Evolutionary conservation across 2,797 vertebrate genomes (phyloP).

Genomic region (Pelodytes ibericus): DNA sequence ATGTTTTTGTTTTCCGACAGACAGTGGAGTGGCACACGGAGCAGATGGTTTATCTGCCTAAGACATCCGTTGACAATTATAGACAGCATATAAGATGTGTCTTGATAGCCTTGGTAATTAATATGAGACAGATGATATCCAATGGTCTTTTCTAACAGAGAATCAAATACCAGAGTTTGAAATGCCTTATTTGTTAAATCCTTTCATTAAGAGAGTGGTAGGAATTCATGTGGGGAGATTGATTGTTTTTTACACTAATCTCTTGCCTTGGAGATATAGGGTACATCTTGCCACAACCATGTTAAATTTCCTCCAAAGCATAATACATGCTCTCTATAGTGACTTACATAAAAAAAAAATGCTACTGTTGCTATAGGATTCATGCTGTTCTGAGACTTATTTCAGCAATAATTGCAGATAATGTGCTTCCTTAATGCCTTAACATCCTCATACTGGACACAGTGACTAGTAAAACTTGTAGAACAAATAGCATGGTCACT

Average conservation of each 20-base stretch:
- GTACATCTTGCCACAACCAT: background rate
- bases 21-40: constrained; percentile 1
- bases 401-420: too few species aligned
- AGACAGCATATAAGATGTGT: constrained; percentile 17
- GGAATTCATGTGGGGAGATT: background rate
- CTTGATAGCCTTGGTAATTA: constrained; percentile 21
- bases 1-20: constrained; percentile 16
- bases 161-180: background rate
- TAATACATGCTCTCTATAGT: background rate
- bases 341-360: too few species aligned
- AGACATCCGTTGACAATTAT: constrained; percentile 27
- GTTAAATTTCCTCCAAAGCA: background rate
- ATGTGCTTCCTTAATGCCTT: too few species aligned
- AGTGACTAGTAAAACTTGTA: too few species aligned
- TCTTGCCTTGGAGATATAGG: background rate
- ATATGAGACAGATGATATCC: constrained; percentile 21
- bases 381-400: too few species aligned
- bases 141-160: constrained; percentile 5
- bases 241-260: background rate
- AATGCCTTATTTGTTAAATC: constrained; percentile 2
- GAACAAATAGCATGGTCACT: too few species aligned
- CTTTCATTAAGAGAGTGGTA: background rate
- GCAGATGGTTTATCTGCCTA: constrained; percentile 31
- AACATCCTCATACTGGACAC: too few species aligned
- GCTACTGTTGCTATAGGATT: too few species aligned